These are phyloP conservation scores for Zophobas atratus DNA, from an alignment of 1,140 invertebrate species.

Conservation along the genomic window DNA sequence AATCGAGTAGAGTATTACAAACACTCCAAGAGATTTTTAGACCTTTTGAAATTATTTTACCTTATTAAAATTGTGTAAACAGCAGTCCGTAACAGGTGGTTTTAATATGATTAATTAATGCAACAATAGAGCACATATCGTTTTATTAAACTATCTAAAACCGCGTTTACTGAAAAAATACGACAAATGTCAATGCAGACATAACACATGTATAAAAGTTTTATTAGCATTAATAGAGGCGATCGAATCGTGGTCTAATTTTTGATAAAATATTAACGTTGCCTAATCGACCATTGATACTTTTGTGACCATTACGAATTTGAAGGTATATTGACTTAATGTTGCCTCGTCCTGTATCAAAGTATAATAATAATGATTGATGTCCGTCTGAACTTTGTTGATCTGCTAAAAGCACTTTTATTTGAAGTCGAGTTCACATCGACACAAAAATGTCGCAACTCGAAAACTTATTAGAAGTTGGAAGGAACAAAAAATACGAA, in stretches of 20 bases:
- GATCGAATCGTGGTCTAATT: background rate
- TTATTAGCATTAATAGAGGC: background rate
- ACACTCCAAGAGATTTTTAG: too few species aligned
- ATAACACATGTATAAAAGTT: background rate
- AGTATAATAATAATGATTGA: conserved; percentile 35
- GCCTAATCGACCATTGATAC: conserved; percentile 17
- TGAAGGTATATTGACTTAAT: conserved; percentile 23
- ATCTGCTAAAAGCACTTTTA: conserved; percentile 35
- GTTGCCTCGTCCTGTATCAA: conserved; percentile 14
- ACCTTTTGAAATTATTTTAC: too few species aligned
- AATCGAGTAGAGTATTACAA: too few species aligned
- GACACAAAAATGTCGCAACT: conserved; percentile 18
- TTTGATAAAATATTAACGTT: conserved; percentile 30
- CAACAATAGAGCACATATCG: too few species aligned
- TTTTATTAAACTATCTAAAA: background rate
- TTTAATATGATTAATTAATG: too few species aligned
- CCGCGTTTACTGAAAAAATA: background rate
- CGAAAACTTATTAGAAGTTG: background rate
- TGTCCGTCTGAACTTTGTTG: conserved; percentile 26
- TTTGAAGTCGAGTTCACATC: conserved; percentile 21
- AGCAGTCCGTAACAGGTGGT: too few species aligned
- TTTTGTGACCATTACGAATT: conserved; percentile 29
- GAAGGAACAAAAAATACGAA: background rate
- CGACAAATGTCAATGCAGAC: background rate
- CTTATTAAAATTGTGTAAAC: too few species aligned